Evolutionary conservation across 2,888 invertebrate genomes (phyloP).

Genomic region (Euzetes globulus): DNA sequence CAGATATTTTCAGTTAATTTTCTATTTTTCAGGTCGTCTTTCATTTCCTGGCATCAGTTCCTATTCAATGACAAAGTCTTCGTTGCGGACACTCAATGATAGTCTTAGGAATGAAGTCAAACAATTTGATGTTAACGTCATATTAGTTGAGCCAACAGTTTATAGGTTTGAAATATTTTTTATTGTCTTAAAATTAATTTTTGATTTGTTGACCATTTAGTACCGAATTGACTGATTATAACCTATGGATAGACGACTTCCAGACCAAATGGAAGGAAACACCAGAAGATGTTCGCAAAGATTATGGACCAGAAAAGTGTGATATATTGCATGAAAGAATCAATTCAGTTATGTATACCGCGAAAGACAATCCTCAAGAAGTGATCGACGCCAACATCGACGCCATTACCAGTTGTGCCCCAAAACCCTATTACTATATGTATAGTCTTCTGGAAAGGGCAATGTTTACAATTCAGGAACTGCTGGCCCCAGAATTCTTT

Average conservation of each 20-base stretch:
- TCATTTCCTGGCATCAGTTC: slow-evolving; percentile 39
- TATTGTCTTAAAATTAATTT: slow-evolving; percentile 29
- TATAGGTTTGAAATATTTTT: slow-evolving; percentile 39
- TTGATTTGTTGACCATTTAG: slow-evolving; percentile 34
- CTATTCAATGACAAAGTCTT: slow-evolving; percentile 46
- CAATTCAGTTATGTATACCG: neutral
- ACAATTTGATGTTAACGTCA: slow-evolving; percentile 45
- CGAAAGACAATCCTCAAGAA: slow-evolving; percentile 25
- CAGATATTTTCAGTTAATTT: no score
- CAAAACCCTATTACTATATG: slow-evolving; percentile 24
- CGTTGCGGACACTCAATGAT: slow-evolving; percentile 45
- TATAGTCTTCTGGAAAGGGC: neutral
- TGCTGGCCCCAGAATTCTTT: slow-evolving; percentile 19
- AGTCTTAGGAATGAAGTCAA: slow-evolving; percentile 45
- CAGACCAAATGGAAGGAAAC: slow-evolving; percentile 45
- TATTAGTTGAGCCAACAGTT: slow-evolving; percentile 45
- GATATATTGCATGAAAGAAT: neutral
- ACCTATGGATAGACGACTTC: slow-evolving; percentile 36
- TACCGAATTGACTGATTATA: slow-evolving; percentile 41
- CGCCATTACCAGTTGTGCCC: neutral
- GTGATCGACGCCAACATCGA: slow-evolving; percentile 21
- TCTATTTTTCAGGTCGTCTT: no score
- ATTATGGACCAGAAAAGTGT: slow-evolving; percentile 43
- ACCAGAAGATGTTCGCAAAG: slow-evolving; percentile 43
- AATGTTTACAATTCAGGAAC: neutral